phyloP scores from a whole-genome alignment of 2,113 vertebrate genomes.

The Ceyx margarethae region DNA sequence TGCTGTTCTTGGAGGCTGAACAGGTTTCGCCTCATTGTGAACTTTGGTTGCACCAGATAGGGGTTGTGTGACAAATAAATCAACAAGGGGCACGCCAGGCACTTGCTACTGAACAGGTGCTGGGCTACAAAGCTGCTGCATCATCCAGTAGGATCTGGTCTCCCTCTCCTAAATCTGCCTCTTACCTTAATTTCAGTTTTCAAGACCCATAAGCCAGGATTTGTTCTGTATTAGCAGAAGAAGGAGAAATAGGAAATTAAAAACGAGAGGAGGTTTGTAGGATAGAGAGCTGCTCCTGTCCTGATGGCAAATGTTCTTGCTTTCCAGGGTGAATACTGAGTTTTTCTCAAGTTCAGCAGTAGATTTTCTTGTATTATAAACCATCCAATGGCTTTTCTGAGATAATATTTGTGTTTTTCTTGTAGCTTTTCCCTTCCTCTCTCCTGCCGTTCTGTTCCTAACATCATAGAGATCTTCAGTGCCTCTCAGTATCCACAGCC shows the following conservation, averaged over 20 bases:
- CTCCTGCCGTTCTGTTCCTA: not conserved
- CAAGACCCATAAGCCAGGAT: not conserved
- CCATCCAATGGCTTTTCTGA: not conserved
- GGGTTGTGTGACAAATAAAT: accelerated
- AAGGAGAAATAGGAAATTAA: conserved; percentile 7
- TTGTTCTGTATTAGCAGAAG: not conserved
- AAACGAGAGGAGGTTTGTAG: not conserved
- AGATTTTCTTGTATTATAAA: not conserved
- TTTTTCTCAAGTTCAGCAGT: not conserved
- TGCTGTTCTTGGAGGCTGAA: too few species aligned
- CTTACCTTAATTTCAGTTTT: not conserved
- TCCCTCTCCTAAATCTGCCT: not conserved
- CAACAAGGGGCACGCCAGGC: not conserved
- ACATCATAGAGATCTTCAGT: not conserved
- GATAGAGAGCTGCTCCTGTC: not conserved
- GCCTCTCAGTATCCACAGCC: not conserved
- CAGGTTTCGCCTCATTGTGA: not conserved
- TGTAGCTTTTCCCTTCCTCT: not conserved
- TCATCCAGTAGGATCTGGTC: not conserved
- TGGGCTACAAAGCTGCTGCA: not conserved
- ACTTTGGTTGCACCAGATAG: not conserved
- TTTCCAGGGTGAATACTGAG: not conserved
- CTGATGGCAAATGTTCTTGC: not conserved
- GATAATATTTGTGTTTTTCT: not conserved
- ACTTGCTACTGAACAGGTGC: not conserved